Conservation (phyloP, 2,113 vertebrate genomes). For the Dasyurus viverrinus region DNA sequence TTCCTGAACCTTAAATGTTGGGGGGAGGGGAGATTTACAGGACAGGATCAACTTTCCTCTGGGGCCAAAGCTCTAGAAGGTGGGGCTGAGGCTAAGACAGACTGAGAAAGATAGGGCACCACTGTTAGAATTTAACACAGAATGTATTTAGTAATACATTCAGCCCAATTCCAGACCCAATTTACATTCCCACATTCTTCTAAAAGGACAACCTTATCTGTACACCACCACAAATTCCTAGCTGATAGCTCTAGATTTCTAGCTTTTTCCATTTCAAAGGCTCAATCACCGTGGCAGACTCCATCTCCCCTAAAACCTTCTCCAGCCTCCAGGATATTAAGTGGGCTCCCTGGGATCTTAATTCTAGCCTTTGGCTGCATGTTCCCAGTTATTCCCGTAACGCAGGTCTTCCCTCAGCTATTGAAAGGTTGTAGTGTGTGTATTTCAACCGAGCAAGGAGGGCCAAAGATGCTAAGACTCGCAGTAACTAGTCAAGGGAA, state of each 20-base stretch:
- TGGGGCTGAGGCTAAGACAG: neutral
- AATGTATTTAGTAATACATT: neutral
- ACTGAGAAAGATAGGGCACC: neutral
- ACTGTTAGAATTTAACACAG: neutral
- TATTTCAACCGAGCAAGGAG: neutral
- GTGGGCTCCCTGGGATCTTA: neutral
- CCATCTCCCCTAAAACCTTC: neutral
- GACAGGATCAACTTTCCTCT: neutral
- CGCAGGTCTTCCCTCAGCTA: neutral
- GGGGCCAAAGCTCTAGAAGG: neutral
- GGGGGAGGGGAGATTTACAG: neutral
- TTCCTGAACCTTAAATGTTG: slow-evolving; percentile 21
- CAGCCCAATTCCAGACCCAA: neutral
- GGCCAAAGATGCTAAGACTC: neutral
- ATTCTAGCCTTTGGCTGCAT: neutral
- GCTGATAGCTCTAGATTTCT: neutral
- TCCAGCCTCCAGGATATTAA: neutral
- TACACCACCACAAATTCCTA: neutral
- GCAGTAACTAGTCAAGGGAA: neutral
- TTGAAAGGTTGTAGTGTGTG: neutral
- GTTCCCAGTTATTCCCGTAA: neutral
- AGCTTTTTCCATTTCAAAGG: neutral
- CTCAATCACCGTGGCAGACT: neutral
- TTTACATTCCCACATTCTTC: neutral
- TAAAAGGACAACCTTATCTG: neutral